phyloP scores from a whole-genome alignment of 2,113 vertebrate species.

The Strix uralensis region DNA sequence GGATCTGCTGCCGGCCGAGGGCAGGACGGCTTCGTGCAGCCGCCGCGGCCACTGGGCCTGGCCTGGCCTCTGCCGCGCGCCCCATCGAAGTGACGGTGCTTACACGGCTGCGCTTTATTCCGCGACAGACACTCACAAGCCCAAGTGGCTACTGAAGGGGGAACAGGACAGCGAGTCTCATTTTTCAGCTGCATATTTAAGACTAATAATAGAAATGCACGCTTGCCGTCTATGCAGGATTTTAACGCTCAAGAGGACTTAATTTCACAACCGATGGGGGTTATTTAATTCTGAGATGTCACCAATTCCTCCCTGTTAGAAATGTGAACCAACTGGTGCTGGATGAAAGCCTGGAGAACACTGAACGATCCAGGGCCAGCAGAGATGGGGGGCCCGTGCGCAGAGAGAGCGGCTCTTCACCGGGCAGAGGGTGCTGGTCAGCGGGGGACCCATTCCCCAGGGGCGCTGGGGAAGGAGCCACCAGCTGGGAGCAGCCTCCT shows the following conservation, averaged over 20 bases:
- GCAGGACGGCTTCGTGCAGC: background rate
- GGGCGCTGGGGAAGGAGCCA: background rate
- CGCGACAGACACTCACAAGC: rapidly evolving
- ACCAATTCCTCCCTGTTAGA: background rate
- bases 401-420: background rate
- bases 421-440: background rate
- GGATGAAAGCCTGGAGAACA: background rate
- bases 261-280: background rate
- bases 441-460: rapidly evolving
- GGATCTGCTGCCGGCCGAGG: rapidly evolving
- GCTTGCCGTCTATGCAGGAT: background rate
- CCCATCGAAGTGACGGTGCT: rapidly evolving
- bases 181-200: background rate
- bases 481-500: background rate
- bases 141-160: background rate
- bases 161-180: rapidly evolving
- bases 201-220: background rate
- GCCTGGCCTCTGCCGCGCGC: background rate
- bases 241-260: background rate
- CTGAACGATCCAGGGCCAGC: background rate
- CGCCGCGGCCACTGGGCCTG: rapidly evolving
- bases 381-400: background rate
- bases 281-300: background rate
- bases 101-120: background rate
- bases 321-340: background rate